Conservation (phyloP, 2,113 vertebrate species). For the Puffinus mauretanicus region DNA sequence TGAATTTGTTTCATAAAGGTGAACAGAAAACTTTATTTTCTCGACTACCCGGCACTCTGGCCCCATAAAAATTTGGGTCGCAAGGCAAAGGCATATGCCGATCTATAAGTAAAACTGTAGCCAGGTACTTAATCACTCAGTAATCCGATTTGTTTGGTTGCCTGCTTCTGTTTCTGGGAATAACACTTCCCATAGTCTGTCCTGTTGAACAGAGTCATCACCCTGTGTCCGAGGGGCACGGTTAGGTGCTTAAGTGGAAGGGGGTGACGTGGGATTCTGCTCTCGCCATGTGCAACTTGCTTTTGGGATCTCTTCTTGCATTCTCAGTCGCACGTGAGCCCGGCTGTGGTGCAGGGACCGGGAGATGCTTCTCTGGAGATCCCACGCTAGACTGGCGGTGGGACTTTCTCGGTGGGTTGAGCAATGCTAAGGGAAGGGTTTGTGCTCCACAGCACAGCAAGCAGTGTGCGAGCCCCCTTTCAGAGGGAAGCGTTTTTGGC, state of each 20-base stretch:
- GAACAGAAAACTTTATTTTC: neutral
- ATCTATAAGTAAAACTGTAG: neutral
- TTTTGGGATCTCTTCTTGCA: neutral
- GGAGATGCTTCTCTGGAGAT: neutral
- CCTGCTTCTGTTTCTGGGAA: neutral
- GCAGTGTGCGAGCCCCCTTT: fast-evolving
- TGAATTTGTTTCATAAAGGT: neutral
- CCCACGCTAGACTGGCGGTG: fast-evolving
- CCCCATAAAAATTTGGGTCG: neutral
- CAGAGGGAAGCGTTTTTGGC: neutral
- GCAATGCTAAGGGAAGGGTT: neutral
- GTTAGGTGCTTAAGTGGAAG: neutral
- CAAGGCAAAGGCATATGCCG: neutral
- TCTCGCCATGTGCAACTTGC: neutral
- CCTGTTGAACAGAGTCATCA: neutral
- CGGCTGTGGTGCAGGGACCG: neutral
- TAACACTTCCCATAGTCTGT: neutral
- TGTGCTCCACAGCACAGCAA: neutral
- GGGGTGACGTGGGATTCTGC: neutral
- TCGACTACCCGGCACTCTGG: neutral
- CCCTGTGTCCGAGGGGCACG: neutral
- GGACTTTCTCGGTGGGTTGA: neutral
- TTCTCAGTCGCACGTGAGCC: fast-evolving
- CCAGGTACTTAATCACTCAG: neutral
- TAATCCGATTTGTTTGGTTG: neutral